These are phyloP conservation scores for Megaustenia siamemsis DNA, from an alignment of 2,888 invertebrate genomes.

Conservation along the genomic window DNA sequence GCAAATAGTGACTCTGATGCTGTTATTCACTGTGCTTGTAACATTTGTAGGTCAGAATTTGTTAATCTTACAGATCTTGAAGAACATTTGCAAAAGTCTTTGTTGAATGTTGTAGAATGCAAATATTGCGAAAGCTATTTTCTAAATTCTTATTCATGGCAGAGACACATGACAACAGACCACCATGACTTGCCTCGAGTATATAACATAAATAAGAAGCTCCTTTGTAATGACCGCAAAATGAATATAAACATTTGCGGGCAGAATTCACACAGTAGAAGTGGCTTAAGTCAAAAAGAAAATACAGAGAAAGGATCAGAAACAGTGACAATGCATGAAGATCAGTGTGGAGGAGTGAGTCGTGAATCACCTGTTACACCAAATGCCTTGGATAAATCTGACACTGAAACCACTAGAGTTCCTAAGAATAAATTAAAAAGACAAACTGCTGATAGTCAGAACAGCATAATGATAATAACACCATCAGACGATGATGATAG, in stretches of 20 bases:
- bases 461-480: background rate
- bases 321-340: background rate
- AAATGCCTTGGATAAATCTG: background rate
- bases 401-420: background rate
- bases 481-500: background rate
- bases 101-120: slow-evolving; percentile 40
- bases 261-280: background rate
- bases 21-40: slow-evolving; percentile 16
- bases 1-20: slow-evolving; percentile 6
- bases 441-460: background rate
- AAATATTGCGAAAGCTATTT: slow-evolving; percentile 38
- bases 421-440: background rate
- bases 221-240: slow-evolving; percentile 24
- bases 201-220: slow-evolving; percentile 19
- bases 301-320: background rate
- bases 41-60: slow-evolving; percentile 35
- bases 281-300: background rate
- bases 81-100: slow-evolving; percentile 23
- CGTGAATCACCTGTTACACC: background rate
- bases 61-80: background rate
- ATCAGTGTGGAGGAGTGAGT: background rate
- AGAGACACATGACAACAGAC: slow-evolving; percentile 31
- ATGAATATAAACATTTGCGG: background rate
- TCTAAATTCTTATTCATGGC: slow-evolving; percentile 35
- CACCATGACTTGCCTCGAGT: background rate